Evolutionary conservation across 2,797 vertebrate species (phyloP), one percentile per base, ranked within the genome.

Genomic region (Emys orbicularis): DNA sequence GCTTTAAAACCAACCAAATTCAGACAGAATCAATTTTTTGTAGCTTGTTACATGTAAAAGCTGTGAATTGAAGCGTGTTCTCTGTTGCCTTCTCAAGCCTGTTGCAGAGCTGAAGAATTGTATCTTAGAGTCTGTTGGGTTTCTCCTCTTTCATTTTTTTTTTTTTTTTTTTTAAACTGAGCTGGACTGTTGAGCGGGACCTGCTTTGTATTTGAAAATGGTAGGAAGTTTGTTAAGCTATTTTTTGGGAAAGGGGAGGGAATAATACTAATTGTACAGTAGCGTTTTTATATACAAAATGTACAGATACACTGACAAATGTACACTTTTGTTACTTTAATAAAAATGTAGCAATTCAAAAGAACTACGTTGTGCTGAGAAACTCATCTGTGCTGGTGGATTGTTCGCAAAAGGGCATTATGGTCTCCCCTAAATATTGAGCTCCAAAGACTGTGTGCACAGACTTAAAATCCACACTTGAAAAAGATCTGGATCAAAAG

Each of bases 261-360:
- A 97, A 96, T 94, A 97, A 95, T 96, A 95, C 97, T 96, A 92
- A 94, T 95, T 98, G 98, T 98, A 97, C 84, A 94, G 95, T 68
- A 86, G 95, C 89, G 90, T 98, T 98, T 98, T 98, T 98, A 97
- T 98, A 98, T 96, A 94, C 90, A 80, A 96, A 90, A 96, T 98
- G 98, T 98, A 98, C 97, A 98, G 98, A 97, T 97, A 98, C 98
- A 98, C 97, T 97, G 97, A 98, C 90, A 97, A 97, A 97, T 94
- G 59, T 97, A 97, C 88, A 98, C 97, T 98, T 98, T 98, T 96
- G 97, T 98, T 99, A 98, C 98, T 98, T 98, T 98, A 98, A 98
- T 98, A 98, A 98, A 98, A 98, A 98, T 80, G 91, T 98, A 98
- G 98, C 97, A 90, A 87, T 90, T 88, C 29, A 90, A 96, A 68